A percentile compares a stretch with the other conserved stretches of the same genome.
These are phyloP conservation scores for Diuraphis noxia DNA, from an alignment of 1,140 invertebrate species.

Conservation along the genomic window DNA sequence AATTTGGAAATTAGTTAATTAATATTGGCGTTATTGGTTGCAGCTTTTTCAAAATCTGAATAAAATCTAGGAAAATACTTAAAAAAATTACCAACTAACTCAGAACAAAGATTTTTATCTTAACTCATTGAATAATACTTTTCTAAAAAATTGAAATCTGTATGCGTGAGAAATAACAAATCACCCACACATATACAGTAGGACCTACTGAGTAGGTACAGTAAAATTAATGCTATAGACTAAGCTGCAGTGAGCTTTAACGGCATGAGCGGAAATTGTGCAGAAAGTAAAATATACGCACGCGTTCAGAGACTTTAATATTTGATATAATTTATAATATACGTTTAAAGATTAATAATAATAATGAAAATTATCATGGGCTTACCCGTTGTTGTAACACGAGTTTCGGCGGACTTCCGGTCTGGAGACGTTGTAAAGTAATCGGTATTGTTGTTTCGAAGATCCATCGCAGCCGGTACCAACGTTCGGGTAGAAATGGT, in stretches of 20 bases:
- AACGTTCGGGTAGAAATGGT: neutral
- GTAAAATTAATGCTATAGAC: neutral
- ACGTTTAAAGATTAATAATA: neutral
- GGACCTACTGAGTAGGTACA: no score
- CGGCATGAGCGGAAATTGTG: neutral
- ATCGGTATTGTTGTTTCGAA: neutral
- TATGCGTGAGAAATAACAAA: neutral
- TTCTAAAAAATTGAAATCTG: neutral
- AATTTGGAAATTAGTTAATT: no score
- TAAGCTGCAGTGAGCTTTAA: neutral
- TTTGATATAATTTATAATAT: neutral
- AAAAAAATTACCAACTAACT: neutral
- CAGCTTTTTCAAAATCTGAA: no score
- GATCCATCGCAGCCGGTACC: no score
- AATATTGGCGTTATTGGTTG: no score
- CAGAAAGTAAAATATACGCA: neutral
- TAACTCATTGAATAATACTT: neutral
- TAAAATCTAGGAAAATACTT: no score
- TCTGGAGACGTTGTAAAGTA: constrained; percentile 30
- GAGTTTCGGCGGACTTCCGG: constrained; percentile 29
- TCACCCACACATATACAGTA: no score
- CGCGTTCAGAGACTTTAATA: neutral
- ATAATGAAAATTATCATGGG: neutral
- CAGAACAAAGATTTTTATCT: neutral
- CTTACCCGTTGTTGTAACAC: constrained; percentile 11